Evolutionary conservation across 2,888 invertebrate species (phyloP), one percentile per base, ranked within the genome.

Genomic region (Nomada fucata): DNA sequence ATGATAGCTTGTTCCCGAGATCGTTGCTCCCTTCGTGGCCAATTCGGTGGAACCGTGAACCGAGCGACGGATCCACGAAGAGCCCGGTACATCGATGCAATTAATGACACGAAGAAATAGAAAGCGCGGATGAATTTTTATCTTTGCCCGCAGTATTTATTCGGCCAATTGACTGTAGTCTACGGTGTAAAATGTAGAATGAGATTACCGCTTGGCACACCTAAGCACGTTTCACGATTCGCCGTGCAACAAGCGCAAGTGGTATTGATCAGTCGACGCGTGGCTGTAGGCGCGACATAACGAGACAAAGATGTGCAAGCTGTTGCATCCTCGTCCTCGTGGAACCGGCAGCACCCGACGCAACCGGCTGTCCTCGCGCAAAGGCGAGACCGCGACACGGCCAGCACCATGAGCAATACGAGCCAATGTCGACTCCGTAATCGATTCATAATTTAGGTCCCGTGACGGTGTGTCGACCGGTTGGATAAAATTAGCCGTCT

Each of bases 301-400:
- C 74, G 60, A 74, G 64, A n/a, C 20, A 55, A 5, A 11, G 50
- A 55, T 44, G 63, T 79, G 82, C 82, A 82, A 82, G 82, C 82
- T 82, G 82, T 82, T 82, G 82, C 82, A 68, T 82, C 76, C 82
- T 47, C 59, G 73, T 72, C 82, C 44, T 59, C 70, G 61, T 44
- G 15, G 64, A 42, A n/a, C 44, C 20, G 53, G 53, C 53, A 18
- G 53, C 10, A 20, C 53, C 7, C 53, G 63, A 70, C 64, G 74
- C 72, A 75, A 65, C 61, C 67, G 80, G 29, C 59, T 71, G 79
- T 65, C 76, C 47, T 29, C 61, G 67, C 70, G 53, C 47, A 69
- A 64, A 50, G 74, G 63, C 36, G 76, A 47, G 57, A 47, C 71
- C 73, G 59, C 76, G 76, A 69, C 53, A 75, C 63, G 59, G 59